Evolutionary conservation across 2,797 vertebrate species (phyloP).

Genomic region (Micromesistius poutassou): DNA sequence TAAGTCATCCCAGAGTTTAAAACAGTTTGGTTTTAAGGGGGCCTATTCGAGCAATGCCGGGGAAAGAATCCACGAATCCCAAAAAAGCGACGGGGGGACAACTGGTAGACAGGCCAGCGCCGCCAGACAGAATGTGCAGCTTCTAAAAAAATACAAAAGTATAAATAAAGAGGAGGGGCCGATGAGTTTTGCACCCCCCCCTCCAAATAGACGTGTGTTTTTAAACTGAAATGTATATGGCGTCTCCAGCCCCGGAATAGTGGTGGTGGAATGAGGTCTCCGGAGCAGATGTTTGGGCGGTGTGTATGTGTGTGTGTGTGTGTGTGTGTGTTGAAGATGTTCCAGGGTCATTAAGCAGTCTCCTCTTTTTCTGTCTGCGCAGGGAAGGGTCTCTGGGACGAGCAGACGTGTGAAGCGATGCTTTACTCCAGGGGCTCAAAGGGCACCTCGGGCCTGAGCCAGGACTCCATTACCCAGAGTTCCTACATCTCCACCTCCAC

Average conservation of each 20-base stretch:
- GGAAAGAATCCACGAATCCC: constrained; percentile 22
- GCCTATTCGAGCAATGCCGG: not conserved
- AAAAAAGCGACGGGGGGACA: constrained; percentile 46
- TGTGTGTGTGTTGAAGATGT: constrained; percentile 35
- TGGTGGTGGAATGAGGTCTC: constrained; percentile 48
- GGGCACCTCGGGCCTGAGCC: constrained; percentile 68
- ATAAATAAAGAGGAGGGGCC: constrained; percentile 25
- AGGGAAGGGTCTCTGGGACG: constrained; percentile 77
- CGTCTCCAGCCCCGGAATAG: constrained; percentile 70
- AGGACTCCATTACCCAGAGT: constrained; percentile 86
- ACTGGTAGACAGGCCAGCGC: constrained; percentile 53
- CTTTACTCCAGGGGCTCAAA: constrained; percentile 30
- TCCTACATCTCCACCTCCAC: not conserved
- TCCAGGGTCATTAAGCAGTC: constrained; percentile 44
- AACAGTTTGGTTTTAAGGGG: not conserved
- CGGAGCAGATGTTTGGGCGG: constrained; percentile 57
- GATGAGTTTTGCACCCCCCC: constrained; percentile 19
- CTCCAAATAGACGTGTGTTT: constrained; percentile 67
- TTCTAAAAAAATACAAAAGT: constrained; percentile 50
- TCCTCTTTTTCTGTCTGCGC: constrained; percentile 59
- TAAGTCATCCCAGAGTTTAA: constrained; percentile 52
- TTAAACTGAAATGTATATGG: constrained; percentile 64
- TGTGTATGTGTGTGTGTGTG: constrained; percentile 33
- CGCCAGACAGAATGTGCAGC: constrained; percentile 63
- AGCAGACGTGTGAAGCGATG: constrained; percentile 66